phyloP scores from a whole-genome alignment of 2,888 invertebrate species.

The Heliconius ismenius region DNA sequence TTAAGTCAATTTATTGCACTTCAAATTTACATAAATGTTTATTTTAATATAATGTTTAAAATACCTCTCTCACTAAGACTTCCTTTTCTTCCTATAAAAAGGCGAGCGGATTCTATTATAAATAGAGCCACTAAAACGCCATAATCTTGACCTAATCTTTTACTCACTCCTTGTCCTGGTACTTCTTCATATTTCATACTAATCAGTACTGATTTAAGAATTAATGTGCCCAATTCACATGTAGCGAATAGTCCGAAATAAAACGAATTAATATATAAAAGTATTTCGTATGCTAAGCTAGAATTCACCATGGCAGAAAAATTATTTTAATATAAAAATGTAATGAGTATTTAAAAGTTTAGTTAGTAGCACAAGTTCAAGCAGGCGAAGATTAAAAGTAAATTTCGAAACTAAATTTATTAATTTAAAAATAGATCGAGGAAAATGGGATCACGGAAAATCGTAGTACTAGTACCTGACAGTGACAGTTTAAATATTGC shows the following conservation, averaged over 20 bases:
- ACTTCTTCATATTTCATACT: conserved; percentile 78
- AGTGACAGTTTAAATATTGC: conserved; percentile 12
- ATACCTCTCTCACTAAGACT: conserved; percentile 89
- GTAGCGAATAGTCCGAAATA: conserved; percentile 93
- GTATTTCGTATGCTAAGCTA: conserved; percentile 91
- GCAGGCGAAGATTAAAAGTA: conserved; percentile 1
- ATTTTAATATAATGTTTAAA: conserved; percentile 11
- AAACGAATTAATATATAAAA: conserved; percentile 92
- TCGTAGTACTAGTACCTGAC: not conserved
- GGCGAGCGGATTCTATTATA: conserved; percentile 89
- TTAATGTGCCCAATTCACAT: conserved; percentile 89
- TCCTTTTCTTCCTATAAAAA: conserved; percentile 92
- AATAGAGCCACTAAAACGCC: conserved; percentile 89
- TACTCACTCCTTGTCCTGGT: conserved; percentile 84
- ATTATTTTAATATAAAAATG: not conserved
- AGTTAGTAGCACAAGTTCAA: not conserved
- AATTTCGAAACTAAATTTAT: conserved; percentile 7
- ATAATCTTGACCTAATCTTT: conserved; percentile 88
- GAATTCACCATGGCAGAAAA: conserved; percentile 85
- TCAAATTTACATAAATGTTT: not conserved
- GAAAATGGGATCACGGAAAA: conserved; percentile 7
- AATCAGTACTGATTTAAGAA: conserved; percentile 88
- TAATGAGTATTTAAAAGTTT: not conserved
- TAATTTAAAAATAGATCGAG: conserved; percentile 34
- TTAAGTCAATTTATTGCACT: not conserved